Base-by-base conservation (phyloP, 1,140 invertebrate genomes). In the Bombus impatiens region DNA sequence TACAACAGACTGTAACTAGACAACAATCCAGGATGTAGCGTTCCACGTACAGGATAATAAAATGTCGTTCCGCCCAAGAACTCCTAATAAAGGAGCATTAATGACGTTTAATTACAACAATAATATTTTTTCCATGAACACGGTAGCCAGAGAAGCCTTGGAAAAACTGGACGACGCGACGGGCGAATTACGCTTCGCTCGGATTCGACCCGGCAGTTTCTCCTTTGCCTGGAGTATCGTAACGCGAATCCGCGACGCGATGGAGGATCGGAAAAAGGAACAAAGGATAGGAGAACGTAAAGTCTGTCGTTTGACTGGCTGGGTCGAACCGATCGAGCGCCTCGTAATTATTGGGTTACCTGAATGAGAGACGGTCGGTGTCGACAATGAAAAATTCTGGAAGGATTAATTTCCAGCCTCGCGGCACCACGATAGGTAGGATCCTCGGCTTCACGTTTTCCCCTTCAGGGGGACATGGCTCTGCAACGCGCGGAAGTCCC, bases 351-450 rank as follows among this genome's bases (percentile, higher is more conserved):
- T 88, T 88, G 80, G 82, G 65, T 84, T 83, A 76, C 15, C 3
- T 35, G 70, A 78, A 74, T 74, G 72, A 68, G 44, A 65, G 53
- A 53, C 81, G 85, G 67, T 70, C 88, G 70, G 78, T 90, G 89
- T 88, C 88, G 88, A 90, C 86, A 84, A 90, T 88, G 89, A 90
- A 90, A 90, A 90, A 90, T 90, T 47, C 86, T 72, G 44, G 67
- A 40, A 86, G 88, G 86, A 90, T 90, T 90, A 88, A 90, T 90
- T 72, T 84, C 62, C 77, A 78, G 65, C 12, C 88, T 87, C 37
- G 40, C 65, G 87, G 87, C 76, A 75, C 37, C 37, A 68, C 44
- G 32, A 59, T 44, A 35, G 25, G 8, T 35, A 44, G 32, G 74
- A 25, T 42, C 6, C 42, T 40, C 28, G 28, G 40, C 28, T 42